phyloP scores from a whole-genome alignment of 2,113 vertebrate species.

The Turdus rufiventris region DNA sequence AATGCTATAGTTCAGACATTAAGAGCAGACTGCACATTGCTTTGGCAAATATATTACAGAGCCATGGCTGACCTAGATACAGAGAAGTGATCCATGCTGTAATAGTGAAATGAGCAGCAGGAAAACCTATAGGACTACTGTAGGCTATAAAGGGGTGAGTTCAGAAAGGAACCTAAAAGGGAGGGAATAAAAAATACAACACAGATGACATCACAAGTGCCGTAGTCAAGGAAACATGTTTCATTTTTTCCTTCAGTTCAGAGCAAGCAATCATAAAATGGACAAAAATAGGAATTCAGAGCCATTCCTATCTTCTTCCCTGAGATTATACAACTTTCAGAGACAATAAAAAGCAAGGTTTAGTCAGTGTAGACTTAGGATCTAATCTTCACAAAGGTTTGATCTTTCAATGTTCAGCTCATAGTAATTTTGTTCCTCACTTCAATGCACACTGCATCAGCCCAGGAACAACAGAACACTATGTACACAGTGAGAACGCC shows the following conservation, averaged over 20 bases:
- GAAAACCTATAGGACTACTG: constrained; percentile 16
- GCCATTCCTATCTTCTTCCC: not conserved
- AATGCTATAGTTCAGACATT: not conserved
- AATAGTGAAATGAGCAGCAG: constrained; percentile 33
- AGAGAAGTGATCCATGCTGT: not conserved
- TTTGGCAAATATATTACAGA: not conserved
- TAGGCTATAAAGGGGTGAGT: not conserved
- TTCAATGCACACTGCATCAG: not conserved
- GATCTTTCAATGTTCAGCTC: not conserved
- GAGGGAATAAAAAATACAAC: constrained; percentile 36
- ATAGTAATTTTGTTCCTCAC: constrained; percentile 7
- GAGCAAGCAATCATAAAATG: constrained; percentile 50
- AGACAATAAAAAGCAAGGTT: constrained; percentile 26
- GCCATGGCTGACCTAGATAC: constrained; percentile 30
- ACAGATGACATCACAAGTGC: constrained; percentile 38
- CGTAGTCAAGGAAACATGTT: constrained; percentile 49
- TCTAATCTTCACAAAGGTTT: constrained; percentile 15
- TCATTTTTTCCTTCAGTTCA: constrained; percentile 20
- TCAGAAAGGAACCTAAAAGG: constrained; percentile 41
- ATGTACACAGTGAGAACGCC: not conserved
- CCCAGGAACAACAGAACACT: not conserved
- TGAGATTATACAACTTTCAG: constrained; percentile 24
- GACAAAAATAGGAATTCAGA: constrained; percentile 47
- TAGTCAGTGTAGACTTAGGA: not conserved
- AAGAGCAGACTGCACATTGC: not conserved